phyloP scores from a whole-genome alignment of 2,888 invertebrate species.

The Drosophila borborema region DNA sequence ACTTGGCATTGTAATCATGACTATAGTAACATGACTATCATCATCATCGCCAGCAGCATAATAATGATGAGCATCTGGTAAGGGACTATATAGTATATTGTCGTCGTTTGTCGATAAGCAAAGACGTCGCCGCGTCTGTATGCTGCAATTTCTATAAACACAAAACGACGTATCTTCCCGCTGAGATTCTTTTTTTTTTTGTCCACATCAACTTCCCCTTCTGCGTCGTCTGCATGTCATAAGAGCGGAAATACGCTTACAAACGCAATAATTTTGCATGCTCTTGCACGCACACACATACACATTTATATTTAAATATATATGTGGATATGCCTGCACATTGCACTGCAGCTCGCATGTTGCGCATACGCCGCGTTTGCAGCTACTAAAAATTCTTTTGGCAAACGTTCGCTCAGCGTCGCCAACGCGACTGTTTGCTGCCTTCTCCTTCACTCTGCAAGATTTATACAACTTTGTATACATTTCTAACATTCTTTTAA shows the following conservation, averaged over 20 bases:
- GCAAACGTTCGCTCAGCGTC: constrained; percentile 40
- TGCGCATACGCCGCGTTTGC: constrained; percentile 65
- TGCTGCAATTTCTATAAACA: constrained; percentile 63
- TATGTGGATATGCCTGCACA: neutral
- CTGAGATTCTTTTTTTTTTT: constrained; percentile 44
- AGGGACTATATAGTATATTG: constrained; percentile 38
- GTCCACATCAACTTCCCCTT: neutral
- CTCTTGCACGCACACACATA: constrained; percentile 17
- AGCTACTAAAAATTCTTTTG: constrained; percentile 58
- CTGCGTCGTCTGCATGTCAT: constrained; percentile 47
- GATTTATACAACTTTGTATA: constrained; percentile 52
- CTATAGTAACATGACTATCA: constrained; percentile 39
- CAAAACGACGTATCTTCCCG: constrained; percentile 46
- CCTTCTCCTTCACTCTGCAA: constrained; percentile 24
- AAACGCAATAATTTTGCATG: constrained; percentile 63
- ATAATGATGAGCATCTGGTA: constrained; percentile 23
- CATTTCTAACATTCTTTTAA: constrained; percentile 38
- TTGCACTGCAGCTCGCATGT: constrained; percentile 51
- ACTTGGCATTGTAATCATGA: constrained; percentile 42
- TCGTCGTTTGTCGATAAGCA: constrained; percentile 59
- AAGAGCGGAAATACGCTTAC: constrained; percentile 65
- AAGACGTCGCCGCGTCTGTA: constrained; percentile 38
- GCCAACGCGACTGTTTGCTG: constrained; percentile 37
- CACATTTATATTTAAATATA: neutral
- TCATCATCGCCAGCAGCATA: constrained; percentile 18